These are phyloP conservation scores for Ylistrum balloti DNA, from an alignment of 1,140 invertebrate genomes.

Conservation along the genomic window DNA sequence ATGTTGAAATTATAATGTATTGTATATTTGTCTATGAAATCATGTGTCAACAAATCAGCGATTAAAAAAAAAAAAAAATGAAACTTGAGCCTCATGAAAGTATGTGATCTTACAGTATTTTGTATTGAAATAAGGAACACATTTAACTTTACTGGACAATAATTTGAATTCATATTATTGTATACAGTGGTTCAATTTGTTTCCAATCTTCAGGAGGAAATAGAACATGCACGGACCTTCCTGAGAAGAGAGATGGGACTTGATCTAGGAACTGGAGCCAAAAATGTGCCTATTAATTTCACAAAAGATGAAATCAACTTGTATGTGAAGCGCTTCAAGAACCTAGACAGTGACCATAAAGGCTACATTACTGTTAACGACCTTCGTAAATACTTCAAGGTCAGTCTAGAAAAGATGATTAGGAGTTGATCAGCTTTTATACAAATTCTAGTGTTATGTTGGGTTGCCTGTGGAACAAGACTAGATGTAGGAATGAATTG, in stretches of 20 bases:
- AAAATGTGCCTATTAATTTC: constrained; percentile 94
- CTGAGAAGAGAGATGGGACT: constrained; percentile 98
- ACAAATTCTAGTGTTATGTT: neutral
- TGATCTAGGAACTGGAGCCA: constrained; percentile 85
- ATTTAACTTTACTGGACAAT: neutral
- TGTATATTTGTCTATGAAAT: too few relatives aligned
- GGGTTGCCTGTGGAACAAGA: too few relatives aligned
- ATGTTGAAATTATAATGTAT: too few relatives aligned
- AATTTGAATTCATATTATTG: too few relatives aligned
- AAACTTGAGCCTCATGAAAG: too few relatives aligned
- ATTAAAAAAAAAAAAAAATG: too few relatives aligned
- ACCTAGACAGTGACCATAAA: constrained; percentile 97
- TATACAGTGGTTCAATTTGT: too few relatives aligned
- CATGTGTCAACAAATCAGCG: too few relatives aligned
- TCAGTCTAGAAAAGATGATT: constrained; percentile 81
- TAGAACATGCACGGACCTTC: constrained; percentile 82
- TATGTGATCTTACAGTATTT: too few relatives aligned
- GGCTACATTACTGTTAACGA: constrained; percentile 99
- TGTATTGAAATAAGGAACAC: too few relatives aligned
- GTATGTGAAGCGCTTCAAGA: constrained; percentile 97
- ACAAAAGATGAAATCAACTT: constrained; percentile 96
- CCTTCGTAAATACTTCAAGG: constrained; percentile 96
- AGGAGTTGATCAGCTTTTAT: neutral
- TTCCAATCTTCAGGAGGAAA: constrained; percentile 77
- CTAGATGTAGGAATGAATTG: too few relatives aligned